Evolutionary conservation across 2,888 invertebrate genomes (phyloP), one percentile per base, ranked within the genome.

Genomic region (Callimorpha dominula): DNA sequence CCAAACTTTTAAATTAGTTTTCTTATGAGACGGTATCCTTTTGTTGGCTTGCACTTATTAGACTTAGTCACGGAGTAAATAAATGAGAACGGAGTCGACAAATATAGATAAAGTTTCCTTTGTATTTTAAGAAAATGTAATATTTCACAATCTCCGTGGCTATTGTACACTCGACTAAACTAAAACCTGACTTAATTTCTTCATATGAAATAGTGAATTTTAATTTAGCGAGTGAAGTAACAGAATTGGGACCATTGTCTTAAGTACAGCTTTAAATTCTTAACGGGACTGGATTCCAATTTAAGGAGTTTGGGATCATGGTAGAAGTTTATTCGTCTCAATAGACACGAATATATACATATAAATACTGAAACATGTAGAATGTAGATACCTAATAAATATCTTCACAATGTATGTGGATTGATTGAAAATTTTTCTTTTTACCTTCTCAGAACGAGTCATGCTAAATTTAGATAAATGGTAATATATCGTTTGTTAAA

Each of bases 1-100:
- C 83, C 76, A 81, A 88, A 90, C 80, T 89, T 91, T 89, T 85
- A 88, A 89, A 90, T 90, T 90, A 89, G 87, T 91, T 90, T 89
- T 91, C 91, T 90, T 91, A 89, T 89, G 87, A 86, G 90, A 87
- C 82, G 80, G 62, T 83, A 80, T 85, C 79, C 84, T 83, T 85
- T 82, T 86, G 85, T 86, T 88, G 73, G 74, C 78, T 76, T 81
- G 76, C 77, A 83, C 85, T 89, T 88, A 87, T 87, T 84, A 85
- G 87, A 86, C 82, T 85, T 85, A 82, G 84, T 84, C 80, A 77
- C 74, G 73, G 74, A 74, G 74, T 79, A 77, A 82, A 84, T 82
- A 78, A 71, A 82, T 69, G 70, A 76, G 70, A 67, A 69, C 54
- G 71, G 49, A 43, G 57, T 68, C 67, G 73, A 75, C 73, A 73